A percentile compares a stretch with the other conserved stretches of the same genome.
These are phyloP conservation scores for Cephus pulcher DNA, from an alignment of 2,888 invertebrate genomes.

Conservation along the genomic window DNA sequence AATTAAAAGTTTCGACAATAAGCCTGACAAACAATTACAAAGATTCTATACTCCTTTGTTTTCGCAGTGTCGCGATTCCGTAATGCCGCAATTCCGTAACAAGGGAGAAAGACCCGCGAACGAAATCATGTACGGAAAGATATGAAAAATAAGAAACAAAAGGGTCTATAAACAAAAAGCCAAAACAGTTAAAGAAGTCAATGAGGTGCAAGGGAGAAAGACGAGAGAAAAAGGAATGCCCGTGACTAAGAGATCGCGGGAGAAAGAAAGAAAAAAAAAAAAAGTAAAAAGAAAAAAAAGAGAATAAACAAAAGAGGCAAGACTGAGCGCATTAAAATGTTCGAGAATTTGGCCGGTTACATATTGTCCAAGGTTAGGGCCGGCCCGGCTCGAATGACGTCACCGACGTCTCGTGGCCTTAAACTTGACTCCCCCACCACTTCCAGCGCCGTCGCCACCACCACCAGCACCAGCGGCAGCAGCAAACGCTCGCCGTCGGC, in stretches of 20 bases:
- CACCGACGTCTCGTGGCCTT: constrained; percentile 60
- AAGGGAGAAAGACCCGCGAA: no score
- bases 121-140: background rate
- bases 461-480: background rate
- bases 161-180: background rate
- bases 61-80: background rate
- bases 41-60: background rate
- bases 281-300: background rate
- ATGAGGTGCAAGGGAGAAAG: background rate
- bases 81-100: background rate
- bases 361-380: constrained; percentile 58
- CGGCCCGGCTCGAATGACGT: constrained; percentile 49
- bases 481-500: background rate
- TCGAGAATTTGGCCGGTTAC: constrained; percentile 40
- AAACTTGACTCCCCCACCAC: constrained; percentile 53
- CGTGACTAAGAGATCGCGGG: background rate
- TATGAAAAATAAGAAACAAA: background rate
- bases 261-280: background rate
- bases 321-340: constrained; percentile 9
- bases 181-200: background rate
- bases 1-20: background rate
- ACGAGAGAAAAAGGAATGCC: background rate
- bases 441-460: constrained; percentile 3
- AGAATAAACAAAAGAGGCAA: background rate
- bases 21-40: background rate